These are phyloP conservation scores for Apostichopus californicus DNA, from an alignment of 35 echinoderm and acorn worm species.

Conservation along the genomic window DNA sequence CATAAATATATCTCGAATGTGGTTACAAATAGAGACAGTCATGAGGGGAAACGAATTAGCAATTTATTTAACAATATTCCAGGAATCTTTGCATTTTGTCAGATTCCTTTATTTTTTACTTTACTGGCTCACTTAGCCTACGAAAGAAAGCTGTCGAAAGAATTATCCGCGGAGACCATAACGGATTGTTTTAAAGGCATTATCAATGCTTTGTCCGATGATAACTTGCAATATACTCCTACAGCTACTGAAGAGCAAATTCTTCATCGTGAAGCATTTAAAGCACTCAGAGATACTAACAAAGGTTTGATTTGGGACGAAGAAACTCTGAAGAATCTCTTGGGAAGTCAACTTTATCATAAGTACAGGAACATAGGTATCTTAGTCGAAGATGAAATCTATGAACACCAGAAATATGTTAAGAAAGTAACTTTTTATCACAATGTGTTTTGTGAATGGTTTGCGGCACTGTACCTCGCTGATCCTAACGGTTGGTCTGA, in stretches of 20 bases:
- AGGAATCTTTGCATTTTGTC: conserved; percentile 16
- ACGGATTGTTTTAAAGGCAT: conserved; percentile 16
- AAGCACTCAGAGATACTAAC: neutral
- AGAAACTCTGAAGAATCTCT: neutral
- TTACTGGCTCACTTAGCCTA: neutral
- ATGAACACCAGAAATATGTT: too few relatives aligned
- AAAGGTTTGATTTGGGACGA: neutral
- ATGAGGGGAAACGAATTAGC: neutral
- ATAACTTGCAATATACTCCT: neutral
- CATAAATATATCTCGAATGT: neutral
- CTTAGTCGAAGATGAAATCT: neutral
- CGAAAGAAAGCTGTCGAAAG: neutral
- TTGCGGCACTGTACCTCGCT: neutral
- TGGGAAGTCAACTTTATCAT: conserved; percentile 1
- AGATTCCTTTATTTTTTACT: conserved; percentile 8
- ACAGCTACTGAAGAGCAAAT: neutral
- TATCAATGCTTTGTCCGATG: conserved; percentile 6
- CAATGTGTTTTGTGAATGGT: conserved; percentile 7
- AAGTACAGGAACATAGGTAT: neutral
- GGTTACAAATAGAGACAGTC: neutral
- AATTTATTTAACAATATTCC: neutral
- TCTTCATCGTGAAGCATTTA: conserved; percentile 13
- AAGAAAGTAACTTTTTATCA: neutral
- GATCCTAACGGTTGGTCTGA: neutral
- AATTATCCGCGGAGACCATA: neutral